Evolutionary conservation across 2,888 invertebrate genomes (phyloP).

Genomic region (Mythimna vitellina): DNA sequence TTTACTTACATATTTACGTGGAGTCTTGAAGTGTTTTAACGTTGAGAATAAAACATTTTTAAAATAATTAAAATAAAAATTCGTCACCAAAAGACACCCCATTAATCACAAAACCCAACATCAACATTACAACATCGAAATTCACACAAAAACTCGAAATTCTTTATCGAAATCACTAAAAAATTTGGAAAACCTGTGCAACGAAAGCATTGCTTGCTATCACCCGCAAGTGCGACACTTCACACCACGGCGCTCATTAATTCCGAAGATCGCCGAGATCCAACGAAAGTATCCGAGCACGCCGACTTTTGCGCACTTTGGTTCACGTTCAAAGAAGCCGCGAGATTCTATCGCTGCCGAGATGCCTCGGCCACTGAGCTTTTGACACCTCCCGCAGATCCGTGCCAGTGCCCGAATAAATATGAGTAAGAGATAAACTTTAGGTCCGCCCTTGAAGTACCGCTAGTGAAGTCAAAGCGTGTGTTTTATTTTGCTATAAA

Average conservation of each 20-base stretch:
- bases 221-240: conserved; percentile 60
- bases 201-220: conserved; percentile 29
- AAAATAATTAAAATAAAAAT: neutral
- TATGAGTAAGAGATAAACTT: conserved; percentile 52
- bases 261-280: conserved; percentile 73
- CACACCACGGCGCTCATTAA: conserved; percentile 73
- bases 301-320: conserved; percentile 60
- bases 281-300: conserved; percentile 69
- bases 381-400: conserved; percentile 59
- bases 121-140: conserved; percentile 1
- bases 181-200: conserved; percentile 50
- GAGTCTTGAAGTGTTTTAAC: neutral
- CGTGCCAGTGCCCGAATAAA: conserved; percentile 52
- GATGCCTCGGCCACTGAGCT: conserved; percentile 63
- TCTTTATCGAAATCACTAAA: conserved; percentile 57
- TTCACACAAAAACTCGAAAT: conserved; percentile 8
- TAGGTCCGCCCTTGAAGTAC: conserved; percentile 49
- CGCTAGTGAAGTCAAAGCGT: conserved; percentile 17
- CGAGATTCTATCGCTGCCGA: conserved; percentile 68
- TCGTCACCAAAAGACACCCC: neutral
- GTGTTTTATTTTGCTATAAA: conserved; percentile 13
- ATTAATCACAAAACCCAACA: conserved; percentile 12
- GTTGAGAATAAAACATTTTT: neutral
- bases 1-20: too few relatives aligned
- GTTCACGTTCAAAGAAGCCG: conserved; percentile 69